These are phyloP conservation scores for Margaritifera margaritifera DNA, from an alignment of 2,888 invertebrate species.

Conservation along the genomic window DNA sequence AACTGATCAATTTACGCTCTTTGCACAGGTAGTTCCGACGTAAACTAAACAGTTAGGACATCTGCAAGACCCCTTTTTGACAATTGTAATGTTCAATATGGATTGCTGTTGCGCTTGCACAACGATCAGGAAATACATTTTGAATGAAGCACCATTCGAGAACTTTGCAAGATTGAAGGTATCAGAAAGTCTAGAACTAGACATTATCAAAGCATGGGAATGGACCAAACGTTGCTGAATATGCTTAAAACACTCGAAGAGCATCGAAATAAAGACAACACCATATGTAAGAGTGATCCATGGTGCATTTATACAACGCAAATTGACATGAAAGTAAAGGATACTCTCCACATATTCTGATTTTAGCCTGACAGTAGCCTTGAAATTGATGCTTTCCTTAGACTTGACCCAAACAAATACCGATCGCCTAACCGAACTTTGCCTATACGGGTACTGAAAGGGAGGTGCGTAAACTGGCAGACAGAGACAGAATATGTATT, in stretches of 20 bases:
- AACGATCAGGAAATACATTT: constrained; percentile 26
- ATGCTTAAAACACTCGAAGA: constrained; percentile 18
- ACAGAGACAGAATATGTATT: no score
- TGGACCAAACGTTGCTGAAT: constrained; percentile 17
- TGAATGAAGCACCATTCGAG: constrained; percentile 9
- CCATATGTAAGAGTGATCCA: constrained; percentile 7
- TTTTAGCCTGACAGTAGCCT: constrained; percentile 27
- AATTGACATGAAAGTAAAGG: constrained; percentile 21
- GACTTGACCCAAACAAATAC: background rate
- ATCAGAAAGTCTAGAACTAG: constrained; percentile 21
- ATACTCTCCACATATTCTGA: constrained; percentile 20
- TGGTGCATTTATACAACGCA: constrained; percentile 19
- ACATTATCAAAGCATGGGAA: constrained; percentile 32
- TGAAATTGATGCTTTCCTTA: constrained; percentile 20
- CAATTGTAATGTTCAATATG: constrained; percentile 15
- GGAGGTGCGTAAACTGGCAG: no score
- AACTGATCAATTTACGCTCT: constrained; percentile 20
- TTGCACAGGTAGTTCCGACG: constrained; percentile 18
- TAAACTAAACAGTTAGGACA: constrained; percentile 17
- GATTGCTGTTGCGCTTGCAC: constrained; percentile 21
- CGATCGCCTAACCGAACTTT: no score
- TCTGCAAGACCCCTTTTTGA: constrained; percentile 9
- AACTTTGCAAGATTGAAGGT: constrained; percentile 12
- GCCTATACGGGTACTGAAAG: no score
- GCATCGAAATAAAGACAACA: constrained; percentile 20